Evolutionary conservation across 2,797 vertebrate species (phyloP).

Genomic region (Myoxocephalus aenaeus): DNA sequence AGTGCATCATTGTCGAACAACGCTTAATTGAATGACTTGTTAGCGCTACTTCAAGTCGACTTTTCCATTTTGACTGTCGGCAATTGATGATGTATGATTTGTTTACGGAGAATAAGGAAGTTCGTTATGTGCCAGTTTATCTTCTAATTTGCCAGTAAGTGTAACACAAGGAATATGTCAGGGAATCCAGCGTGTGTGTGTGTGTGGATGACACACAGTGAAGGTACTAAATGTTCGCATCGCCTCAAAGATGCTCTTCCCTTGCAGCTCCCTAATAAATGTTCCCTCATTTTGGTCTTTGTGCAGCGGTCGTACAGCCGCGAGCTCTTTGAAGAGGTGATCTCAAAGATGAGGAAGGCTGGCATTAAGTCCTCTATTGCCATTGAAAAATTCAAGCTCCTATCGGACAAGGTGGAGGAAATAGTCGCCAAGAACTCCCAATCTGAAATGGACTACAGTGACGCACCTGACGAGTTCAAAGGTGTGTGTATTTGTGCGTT

Average conservation of each 20-base stretch:
- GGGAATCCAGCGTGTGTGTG: no score
- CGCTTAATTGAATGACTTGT: background rate
- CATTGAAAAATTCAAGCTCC: constrained; percentile 98
- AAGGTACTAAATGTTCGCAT: background rate
- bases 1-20: background rate
- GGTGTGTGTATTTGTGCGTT: constrained; percentile 73
- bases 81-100: background rate
- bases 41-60: background rate
- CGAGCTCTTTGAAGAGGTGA: constrained; percentile 98
- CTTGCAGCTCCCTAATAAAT: background rate
- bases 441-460: constrained; percentile 98
- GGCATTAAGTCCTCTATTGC: constrained; percentile 99
- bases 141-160: background rate
- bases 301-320: constrained; percentile 96
- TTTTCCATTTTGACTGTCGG: background rate
- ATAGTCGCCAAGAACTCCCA: constrained; percentile 98
- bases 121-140: background rate
- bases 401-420: constrained; percentile 97
- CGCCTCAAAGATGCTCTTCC: background rate
- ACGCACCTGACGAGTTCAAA: constrained; percentile 98
- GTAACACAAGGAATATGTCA: background rate
- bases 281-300: background rate
- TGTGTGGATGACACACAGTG: background rate
- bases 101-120: background rate
- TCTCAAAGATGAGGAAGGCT: constrained; percentile 98